phyloP scores from a whole-genome alignment of 2,113 vertebrate genomes.

The Hystrix brachyura region DNA sequence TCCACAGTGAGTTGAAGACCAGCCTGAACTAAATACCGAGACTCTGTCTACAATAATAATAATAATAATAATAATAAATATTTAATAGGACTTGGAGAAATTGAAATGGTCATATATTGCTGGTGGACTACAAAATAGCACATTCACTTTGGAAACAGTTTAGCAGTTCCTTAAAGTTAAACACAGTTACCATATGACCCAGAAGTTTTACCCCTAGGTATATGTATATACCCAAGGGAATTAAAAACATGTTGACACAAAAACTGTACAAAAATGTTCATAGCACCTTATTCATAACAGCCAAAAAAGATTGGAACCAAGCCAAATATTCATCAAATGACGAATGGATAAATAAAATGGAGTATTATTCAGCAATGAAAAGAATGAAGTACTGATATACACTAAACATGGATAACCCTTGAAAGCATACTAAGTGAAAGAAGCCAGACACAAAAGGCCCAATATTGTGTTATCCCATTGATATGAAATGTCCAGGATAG shows the following conservation, averaged over 20 bases:
- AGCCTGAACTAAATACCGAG: neutral
- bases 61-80: neutral
- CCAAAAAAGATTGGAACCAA: neutral
- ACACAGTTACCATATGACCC: neutral
- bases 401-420: neutral
- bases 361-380: conserved; percentile 31
- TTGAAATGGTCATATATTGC: neutral
- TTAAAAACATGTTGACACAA: neutral
- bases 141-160: neutral
- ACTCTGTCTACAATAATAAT: neutral
- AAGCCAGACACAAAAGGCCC: neutral
- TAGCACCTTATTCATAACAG: conserved; percentile 8
- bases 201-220: conserved; percentile 24
- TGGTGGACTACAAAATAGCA: conserved; percentile 38
- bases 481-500: conserved; percentile 12
- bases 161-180: conserved; percentile 1
- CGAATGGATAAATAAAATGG: neutral
- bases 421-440: neutral
- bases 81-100: neutral
- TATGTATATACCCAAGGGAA: neutral
- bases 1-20: neutral
- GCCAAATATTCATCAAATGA: conserved; percentile 5
- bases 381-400: neutral
- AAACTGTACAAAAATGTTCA: conserved; percentile 37
- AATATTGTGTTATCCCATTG: neutral